Conservation (phyloP, 2,888 invertebrate genomes). For the Cordilura impudica region DNA sequence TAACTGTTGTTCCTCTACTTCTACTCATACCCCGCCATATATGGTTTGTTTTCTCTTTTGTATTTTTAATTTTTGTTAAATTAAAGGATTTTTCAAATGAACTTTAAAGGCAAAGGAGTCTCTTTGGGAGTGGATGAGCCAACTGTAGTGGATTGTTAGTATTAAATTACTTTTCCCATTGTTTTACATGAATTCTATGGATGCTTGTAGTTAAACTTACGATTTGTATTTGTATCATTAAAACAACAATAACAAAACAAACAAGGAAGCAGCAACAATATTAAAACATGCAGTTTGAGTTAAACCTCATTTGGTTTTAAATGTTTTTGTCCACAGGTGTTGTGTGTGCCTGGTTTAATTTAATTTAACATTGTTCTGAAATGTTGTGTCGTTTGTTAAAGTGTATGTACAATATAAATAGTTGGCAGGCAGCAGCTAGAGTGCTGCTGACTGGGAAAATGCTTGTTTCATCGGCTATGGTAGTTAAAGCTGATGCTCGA, state of each 20-base stretch:
- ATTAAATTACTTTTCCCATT: too few relatives aligned
- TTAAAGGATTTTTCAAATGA: too few relatives aligned
- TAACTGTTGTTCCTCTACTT: too few relatives aligned
- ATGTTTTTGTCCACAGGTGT: slow-evolving; percentile 62
- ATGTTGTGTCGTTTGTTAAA: slow-evolving; percentile 1
- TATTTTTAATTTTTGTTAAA: too few relatives aligned
- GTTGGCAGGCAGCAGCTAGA: slow-evolving; percentile 26
- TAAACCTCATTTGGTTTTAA: slow-evolving; percentile 60
- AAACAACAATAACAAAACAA: slow-evolving; percentile 6
- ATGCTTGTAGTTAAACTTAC: too few relatives aligned
- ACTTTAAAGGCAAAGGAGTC: too few relatives aligned
- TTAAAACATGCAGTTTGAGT: slow-evolving; percentile 49
- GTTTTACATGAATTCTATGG: too few relatives aligned
- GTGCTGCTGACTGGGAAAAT: slow-evolving; percentile 38
- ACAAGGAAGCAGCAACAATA: slow-evolving; percentile 12
- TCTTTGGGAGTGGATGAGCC: too few relatives aligned
- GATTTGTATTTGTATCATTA: slow-evolving; percentile 24
- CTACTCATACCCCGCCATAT: too few relatives aligned
- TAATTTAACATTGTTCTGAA: slow-evolving; percentile 56
- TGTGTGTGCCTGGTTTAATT: slow-evolving; percentile 57
- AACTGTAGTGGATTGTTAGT: too few relatives aligned
- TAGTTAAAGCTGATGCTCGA: slow-evolving; percentile 30
- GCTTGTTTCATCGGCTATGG: slow-evolving; percentile 25
- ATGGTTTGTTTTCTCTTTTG: too few relatives aligned
- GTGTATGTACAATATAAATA: not conserved